Percentiles rank a stretch among this genome's conserved stretches.
Evolutionary conservation across 1,140 invertebrate genomes (phyloP).

Genomic region (Heterodera schachtii): DNA sequence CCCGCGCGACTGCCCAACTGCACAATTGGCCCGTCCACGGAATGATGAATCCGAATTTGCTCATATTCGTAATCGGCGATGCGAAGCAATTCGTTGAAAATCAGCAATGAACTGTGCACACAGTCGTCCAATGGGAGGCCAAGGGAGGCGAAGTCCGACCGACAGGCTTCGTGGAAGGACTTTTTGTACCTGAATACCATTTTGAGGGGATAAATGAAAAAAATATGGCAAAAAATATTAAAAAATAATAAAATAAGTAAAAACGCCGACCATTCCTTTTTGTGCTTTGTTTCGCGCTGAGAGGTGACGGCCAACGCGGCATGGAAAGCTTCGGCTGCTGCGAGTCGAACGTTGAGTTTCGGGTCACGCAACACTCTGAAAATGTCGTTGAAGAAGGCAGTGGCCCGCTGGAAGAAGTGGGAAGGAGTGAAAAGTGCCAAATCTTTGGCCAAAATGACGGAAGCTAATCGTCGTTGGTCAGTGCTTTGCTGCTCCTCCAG

Average conservation of each 20-base stretch:
- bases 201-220: constrained; percentile 65
- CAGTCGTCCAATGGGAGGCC: constrained; percentile 77
- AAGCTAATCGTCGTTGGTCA: constrained; percentile 44
- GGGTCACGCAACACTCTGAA: constrained; percentile 88
- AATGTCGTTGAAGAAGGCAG: constrained; percentile 89
- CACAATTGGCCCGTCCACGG: constrained; percentile 19
- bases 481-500: constrained; percentile 34
- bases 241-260: constrained; percentile 20
- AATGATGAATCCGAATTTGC: constrained; percentile 69
- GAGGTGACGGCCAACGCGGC: constrained; percentile 90
- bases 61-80: constrained; percentile 88
- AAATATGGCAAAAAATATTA: constrained; percentile 11
- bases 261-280: constrained; percentile 80
- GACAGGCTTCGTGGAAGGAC: constrained; percentile 82
- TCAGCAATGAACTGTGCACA: constrained; percentile 87
- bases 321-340: constrained; percentile 85
- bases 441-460: constrained; percentile 85
- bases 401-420: constrained; percentile 96
- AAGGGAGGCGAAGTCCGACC: constrained; percentile 26
- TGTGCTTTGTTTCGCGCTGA: constrained; percentile 89
- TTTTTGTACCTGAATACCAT: constrained; percentile 70
- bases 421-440: constrained; percentile 92
- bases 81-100: constrained; percentile 88
- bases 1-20: constrained; percentile 21
- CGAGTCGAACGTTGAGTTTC: constrained; percentile 86